These are phyloP conservation scores for Agelas oroides DNA, from an alignment of 37 sponge, comb jelly and placozoan genomes.

Conservation along the genomic window DNA sequence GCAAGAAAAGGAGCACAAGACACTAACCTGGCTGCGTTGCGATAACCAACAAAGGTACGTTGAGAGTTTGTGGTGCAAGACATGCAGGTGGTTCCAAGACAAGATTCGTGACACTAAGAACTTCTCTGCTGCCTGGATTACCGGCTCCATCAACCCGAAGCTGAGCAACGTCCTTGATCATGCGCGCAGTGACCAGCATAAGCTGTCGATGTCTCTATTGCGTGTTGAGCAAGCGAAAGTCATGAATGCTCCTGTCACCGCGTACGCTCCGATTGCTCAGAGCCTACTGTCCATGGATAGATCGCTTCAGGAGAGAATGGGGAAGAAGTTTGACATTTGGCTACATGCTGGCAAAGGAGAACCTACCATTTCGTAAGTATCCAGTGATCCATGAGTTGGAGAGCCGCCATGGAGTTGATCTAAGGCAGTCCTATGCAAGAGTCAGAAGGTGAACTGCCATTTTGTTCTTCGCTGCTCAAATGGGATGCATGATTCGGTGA, in stretches of 20 bases:
- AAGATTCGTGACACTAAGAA: conserved; percentile 40
- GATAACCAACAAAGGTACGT: conserved; percentile 23
- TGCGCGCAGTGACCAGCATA: background rate
- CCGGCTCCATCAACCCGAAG: conserved; percentile 64
- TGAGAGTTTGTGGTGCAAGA: conserved; percentile 35
- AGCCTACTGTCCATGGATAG: conserved; percentile 25
- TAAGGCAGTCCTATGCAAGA: conserved; percentile 37
- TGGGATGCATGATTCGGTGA: too few species aligned
- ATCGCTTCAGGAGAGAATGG: conserved; percentile 8
- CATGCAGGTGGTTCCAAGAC: conserved; percentile 33
- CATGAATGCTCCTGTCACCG: conserved; percentile 7
- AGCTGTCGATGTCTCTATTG: conserved; percentile 17
- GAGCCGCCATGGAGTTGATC: conserved; percentile 39
- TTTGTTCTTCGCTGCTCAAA: too few species aligned
- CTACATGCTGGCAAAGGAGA: conserved; percentile 51
- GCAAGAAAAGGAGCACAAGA: conserved; percentile 30
- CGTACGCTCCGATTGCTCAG: conserved; percentile 43
- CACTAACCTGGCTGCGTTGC: conserved; percentile 50
- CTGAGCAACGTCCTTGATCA: conserved; percentile 60
- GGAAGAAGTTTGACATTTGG: conserved; percentile 45
- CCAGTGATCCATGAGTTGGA: too few species aligned
- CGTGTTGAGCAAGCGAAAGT: conserved; percentile 18
- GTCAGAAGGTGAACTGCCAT: too few species aligned
- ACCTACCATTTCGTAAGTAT: conserved; percentile 39
- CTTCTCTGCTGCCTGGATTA: conserved; percentile 50